Base-by-base conservation (phyloP, 1,140 invertebrate species). In the Zaprionus camerounensis region DNA sequence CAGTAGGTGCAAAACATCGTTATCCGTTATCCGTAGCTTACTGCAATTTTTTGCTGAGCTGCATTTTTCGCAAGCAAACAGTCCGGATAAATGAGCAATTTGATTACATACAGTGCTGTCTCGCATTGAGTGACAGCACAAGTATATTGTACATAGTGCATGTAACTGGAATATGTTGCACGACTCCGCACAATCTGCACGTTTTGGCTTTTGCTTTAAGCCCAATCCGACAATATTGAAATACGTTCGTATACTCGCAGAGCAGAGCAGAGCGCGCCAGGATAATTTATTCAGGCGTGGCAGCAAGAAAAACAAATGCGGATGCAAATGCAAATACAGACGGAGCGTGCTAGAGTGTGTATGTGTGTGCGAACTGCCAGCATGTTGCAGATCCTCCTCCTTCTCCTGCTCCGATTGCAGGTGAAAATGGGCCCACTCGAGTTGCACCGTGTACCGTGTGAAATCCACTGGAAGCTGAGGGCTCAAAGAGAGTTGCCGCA, bases 201-300 rank as follows among this genome's bases (percentile, higher is more conserved):
- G 44, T 76, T 72, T 63, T 20, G 20, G 44, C 34, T 64, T 64
- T 68, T 68, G 70, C 59, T 74, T 74, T 74, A 77, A 74, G 46
- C 46, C 9, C 46, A 51, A 51, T 24, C 46, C 46, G 46, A 3
- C 46, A 51, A 49, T 28, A 20, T 64, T 41, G 62, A 24, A 41
- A 7, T 49, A 20, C 17, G 41, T 34, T 34, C 31, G 31, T 11
- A 9, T 53, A 38, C 55, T 81, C 36, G 76, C 67, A 81, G n/a
- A 85, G 78, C 85, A 88, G 78, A 85, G 56, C 78, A 57, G 62
- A 55, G 62, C 64, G 70, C 66, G 74, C 73, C 67, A 70, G 76
- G 72, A 85, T 88, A 88, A 88, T 85, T 88, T 88, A 88, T 88
- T 79, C 85, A 80, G 64, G 81, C 85, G 76, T 76, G 79, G 81